A percentile compares a stretch with the other conserved stretches of the same genome.
These are phyloP conservation scores for Clitarchus hookeri DNA, from an alignment of 2,888 invertebrate genomes.

Conservation along the genomic window DNA sequence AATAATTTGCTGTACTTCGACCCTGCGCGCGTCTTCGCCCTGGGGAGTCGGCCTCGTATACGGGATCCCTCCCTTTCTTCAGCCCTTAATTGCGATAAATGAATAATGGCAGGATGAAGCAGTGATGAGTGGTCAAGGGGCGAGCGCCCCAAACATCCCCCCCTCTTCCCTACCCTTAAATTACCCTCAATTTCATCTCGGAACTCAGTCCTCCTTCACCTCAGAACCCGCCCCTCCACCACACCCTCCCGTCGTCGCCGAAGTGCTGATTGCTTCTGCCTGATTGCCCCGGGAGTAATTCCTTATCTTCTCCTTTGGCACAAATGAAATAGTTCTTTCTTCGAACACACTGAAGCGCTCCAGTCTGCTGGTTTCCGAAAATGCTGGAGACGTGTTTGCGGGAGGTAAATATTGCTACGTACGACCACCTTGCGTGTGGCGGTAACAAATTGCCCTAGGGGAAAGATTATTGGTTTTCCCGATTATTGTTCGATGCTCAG, in stretches of 20 bases:
- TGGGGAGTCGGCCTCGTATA: background rate
- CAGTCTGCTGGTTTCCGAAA: background rate
- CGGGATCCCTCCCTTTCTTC: background rate
- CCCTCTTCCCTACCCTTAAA: background rate
- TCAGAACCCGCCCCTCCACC: background rate
- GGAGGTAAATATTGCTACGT: too few relatives aligned
- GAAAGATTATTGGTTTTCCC: too few relatives aligned
- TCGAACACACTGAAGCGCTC: background rate
- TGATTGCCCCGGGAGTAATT: conserved; percentile 32
- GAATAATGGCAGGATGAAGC: background rate
- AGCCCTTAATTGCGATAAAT: background rate
- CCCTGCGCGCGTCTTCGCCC: background rate
- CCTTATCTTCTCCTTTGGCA: conserved; percentile 19
- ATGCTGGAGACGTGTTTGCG: too few relatives aligned
- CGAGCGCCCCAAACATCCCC: background rate
- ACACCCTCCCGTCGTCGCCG: background rate
- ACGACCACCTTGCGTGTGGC: too few relatives aligned
- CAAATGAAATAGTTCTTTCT: background rate
- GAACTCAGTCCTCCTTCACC: background rate
- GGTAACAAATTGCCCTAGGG: too few relatives aligned
- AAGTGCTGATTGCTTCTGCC: conserved; percentile 34
- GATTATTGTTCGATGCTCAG: too few relatives aligned
- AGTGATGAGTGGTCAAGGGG: conserved; percentile 16
- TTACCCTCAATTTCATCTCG: background rate
- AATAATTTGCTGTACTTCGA: background rate